Evolutionary conservation across 2,113 vertebrate species (phyloP), one percentile per base, ranked within the genome.

Genomic region (Alligator mississippiensis): DNA sequence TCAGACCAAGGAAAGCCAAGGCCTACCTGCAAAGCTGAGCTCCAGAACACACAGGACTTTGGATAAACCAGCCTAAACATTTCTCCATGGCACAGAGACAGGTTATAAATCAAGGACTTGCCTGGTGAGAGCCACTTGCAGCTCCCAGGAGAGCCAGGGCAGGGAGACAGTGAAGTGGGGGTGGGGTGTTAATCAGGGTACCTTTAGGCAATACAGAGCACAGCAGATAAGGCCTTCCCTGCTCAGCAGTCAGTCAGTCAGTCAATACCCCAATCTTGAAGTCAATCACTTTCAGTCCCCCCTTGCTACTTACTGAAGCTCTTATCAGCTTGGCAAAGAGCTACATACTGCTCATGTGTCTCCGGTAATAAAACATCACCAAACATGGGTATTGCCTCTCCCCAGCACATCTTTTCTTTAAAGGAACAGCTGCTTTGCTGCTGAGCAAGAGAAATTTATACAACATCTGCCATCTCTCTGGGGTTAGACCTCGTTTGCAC

Each of bases 51-150:
- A 72, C n/a, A 2, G 28, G 15, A 1, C n/a, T 57, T 38, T 0
- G 1, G 28, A 22, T 72, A 72, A 72, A 34, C 21, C 30, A 38
- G 38, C 38, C 38, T 12, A 72, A 17, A 38, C 10, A 2, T 47
- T 57, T n/a, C 3, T 75, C 18, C 27, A 19, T 0, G 1, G 4
- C 4, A 25, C 24, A 25, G 24, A 25, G 38, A 11, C 16, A 28
- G 25, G 9, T 25, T 63, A 72, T 27, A 22, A 59, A 64, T 2
- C 0, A 0, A 63, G 58, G 38, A 58, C n/a, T 62, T 1, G 4
- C 3, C 9, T 1, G 38, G 76, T n/a, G 9, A 38, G n/a, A 1
- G 76, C 19, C 64, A 54, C 64, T 11, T 27, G 61, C 55, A 77
- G 61, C 72, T 5, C 0, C 9, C 63, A 57, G 55, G 17, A 57